Evolutionary conservation across 2,888 invertebrate genomes (phyloP).

Genomic region (Myathropa florea): DNA sequence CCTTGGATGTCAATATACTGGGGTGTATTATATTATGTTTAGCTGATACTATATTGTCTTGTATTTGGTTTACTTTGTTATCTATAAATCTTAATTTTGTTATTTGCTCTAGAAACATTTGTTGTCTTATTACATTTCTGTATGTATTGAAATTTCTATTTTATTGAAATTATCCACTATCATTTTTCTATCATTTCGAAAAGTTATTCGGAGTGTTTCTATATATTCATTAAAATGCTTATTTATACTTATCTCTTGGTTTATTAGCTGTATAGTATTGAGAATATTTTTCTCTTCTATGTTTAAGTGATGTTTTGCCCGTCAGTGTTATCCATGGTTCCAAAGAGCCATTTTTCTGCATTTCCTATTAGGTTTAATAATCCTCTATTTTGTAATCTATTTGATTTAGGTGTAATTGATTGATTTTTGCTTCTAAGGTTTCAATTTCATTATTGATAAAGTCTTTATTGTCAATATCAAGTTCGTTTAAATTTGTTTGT

Average conservation of each 20-base stretch:
- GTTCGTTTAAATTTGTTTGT: too few species aligned
- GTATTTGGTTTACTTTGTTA: conserved; percentile 59
- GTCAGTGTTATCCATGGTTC: too few species aligned
- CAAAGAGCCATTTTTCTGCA: conserved; percentile 40
- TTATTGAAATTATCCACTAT: conserved; percentile 15
- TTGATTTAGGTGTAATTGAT: conserved; percentile 34
- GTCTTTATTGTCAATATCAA: too few species aligned
- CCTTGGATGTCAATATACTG: too few species aligned
- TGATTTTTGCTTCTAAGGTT: too few species aligned
- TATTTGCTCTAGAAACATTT: conserved; percentile 29
- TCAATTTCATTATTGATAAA: too few species aligned
- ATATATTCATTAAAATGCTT: too few species aligned
- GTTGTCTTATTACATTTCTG: conserved; percentile 18
- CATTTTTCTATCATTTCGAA: conserved; percentile 49
- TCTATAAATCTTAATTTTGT: conserved; percentile 45
- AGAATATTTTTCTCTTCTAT: conserved; percentile 49
- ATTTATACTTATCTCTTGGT: too few species aligned
- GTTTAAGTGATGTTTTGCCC: conserved; percentile 45
- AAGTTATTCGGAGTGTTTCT: conserved; percentile 37
- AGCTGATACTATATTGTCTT: conserved; percentile 48
- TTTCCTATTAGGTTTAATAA: conserved; percentile 56
- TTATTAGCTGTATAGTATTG: conserved; percentile 54
- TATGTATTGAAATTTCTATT: too few species aligned
- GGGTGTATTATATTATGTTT: conserved; percentile 57
- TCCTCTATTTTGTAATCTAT: conserved; percentile 35